Evolutionary conservation across 2,797 vertebrate species (phyloP), one percentile per base, ranked within the genome.

Genomic region (Sardinella longiceps): DNA sequence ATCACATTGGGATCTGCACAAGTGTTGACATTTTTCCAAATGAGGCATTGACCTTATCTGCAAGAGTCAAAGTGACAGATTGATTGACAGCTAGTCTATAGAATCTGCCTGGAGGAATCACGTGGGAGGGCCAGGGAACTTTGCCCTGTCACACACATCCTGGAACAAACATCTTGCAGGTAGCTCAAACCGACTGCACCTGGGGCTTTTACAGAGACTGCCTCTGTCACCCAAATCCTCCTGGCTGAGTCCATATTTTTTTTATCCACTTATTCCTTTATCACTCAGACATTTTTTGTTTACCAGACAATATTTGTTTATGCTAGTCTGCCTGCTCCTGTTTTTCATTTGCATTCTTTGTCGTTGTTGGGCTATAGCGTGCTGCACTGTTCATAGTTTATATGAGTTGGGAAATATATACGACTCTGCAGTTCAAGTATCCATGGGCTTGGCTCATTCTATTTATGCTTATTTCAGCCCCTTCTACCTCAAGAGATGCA

Each of bases 21-120:
- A 86, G 87, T 80, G 51, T 81, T 89, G 86, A 87, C 85, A 85
- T 89, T 87, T 86, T 85, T 89, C 66, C 63, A 83, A 87, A 88
- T 87, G 53, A 84, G 85, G 48, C 85, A 58, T 53, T 86, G 84
- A 88, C 85, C 86, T 88, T 86, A 86, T 85, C 83, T 66, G 82
- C 82, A 37, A 80, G 53, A 83, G 56, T 84, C 30, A 86, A 83
- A 84, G 89, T 85, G 87, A 87, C 85, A 89, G 82, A 84, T 82
- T 87, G 88, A 89, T 86, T 86, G 85, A 90, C 87, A 86, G 80
- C 81, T 77, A 77, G 70, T 84, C 83, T n/a, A n/a, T 84, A 83
- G 63, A 81, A 83, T 81, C 81, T 88, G 53, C 82, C 45, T 39
- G 53, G 46, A 33, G 81, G 83, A 20, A 77, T 39, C 37, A 77